Evolutionary conservation across 2,888 invertebrate species (phyloP), one percentile per base, ranked within the genome.

Genomic region (Orthonychiurus folsomi): DNA sequence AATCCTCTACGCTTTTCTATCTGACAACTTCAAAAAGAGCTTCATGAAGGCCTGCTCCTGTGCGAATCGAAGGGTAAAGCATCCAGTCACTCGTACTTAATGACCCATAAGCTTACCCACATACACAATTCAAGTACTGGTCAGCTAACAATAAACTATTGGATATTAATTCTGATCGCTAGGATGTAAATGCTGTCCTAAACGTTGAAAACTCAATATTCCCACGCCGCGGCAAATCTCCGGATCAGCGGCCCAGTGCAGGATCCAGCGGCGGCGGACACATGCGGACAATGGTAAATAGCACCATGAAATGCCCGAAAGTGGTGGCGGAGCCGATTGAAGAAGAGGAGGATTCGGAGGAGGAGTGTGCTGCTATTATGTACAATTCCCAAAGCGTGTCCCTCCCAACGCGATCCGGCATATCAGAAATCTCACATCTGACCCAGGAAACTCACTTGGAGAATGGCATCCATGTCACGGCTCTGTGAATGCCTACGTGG

Each of bases 21-120:
- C 90, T 73, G 93, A 93, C 76, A 93, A 93, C 76, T 93, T 93
- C 79, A 93, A 93, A 79, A 93, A 93, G 80, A 92, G 92, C 77
- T 93, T 93, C 76, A 79, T 92, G 75, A 93, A 93, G 77, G 93
- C 92, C 3, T 93, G 91, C 79, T 89, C 89, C 0, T 93, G 93
- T 76, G 89, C 88, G 0, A 86, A 88, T 0, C 86, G 88, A 3
- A 88, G 88, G 63, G 72, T 70, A 56, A 59, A 55, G n/a, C n/a
- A n/a, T n/a, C n/a, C n/a, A n/a, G n/a, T n/a, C n/a, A n/a, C n/a
- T n/a, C 50, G 50, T 18, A 27, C 18, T n/a, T 27, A 27, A n/a
- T 56, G 25, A 21, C 27, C 12, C 55, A 12, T n/a, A 3, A 20
- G 20, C 23, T 12, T 54, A 20, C 2, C 20, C 54, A 12, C 12